phyloP scores from a whole-genome alignment of 2,888 invertebrate species.

The Chromoteleia sp. region DNA sequence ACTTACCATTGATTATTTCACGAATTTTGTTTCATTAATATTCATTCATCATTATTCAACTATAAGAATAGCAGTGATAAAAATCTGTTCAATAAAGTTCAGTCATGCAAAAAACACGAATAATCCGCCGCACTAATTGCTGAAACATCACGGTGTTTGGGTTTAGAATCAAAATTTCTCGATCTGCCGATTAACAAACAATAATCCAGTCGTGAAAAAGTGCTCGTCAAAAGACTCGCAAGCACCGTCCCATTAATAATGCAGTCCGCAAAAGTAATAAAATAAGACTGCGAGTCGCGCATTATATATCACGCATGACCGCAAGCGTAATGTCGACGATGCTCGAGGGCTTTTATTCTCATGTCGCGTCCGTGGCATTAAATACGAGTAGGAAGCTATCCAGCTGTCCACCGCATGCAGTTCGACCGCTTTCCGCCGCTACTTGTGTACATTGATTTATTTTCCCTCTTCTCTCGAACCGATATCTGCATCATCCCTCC shows the following conservation, averaged over 20 bases:
- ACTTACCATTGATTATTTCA: no score
- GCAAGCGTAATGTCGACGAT: constrained; percentile 65
- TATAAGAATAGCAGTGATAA: no score
- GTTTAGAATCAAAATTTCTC: constrained; percentile 18
- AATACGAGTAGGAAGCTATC: constrained; percentile 69
- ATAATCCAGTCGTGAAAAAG: constrained; percentile 30
- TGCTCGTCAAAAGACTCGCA: constrained; percentile 19
- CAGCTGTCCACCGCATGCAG: constrained; percentile 69
- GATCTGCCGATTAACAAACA: constrained; percentile 32
- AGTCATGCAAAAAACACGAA: constrained; percentile 10
- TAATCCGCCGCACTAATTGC: constrained; percentile 23
- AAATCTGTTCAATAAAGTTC: no score
- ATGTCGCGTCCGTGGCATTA: constrained; percentile 69
- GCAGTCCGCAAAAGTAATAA: constrained; percentile 65
- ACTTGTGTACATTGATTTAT: constrained; percentile 61
- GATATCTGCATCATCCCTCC: constrained; percentile 18
- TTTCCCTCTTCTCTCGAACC: constrained; percentile 13
- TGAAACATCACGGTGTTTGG: constrained; percentile 7
- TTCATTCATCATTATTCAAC: no score
- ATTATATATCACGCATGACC: constrained; percentile 66
- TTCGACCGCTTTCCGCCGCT: constrained; percentile 62
- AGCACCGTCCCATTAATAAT: constrained; percentile 51
- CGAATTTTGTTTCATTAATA: no score
- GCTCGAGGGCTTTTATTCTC: constrained; percentile 69
- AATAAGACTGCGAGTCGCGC: constrained; percentile 63